phyloP scores from a whole-genome alignment of 1,140 invertebrate genomes.

The Mamestra configurata region DNA sequence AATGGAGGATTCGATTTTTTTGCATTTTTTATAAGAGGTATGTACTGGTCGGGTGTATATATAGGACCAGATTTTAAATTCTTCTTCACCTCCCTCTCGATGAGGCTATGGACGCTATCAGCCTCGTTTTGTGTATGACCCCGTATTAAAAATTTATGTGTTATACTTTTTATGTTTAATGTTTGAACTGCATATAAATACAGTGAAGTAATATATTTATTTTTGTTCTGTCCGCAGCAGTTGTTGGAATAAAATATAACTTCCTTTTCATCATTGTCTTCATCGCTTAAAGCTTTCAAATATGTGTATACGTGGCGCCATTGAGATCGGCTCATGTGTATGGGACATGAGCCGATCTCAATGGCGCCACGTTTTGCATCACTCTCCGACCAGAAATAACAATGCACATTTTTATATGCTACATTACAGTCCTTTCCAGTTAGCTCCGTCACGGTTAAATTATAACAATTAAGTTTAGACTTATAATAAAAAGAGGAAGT shows the following conservation, averaged over 20 bases:
- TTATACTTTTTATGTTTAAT: constrained; percentile 42
- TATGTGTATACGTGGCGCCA: constrained; percentile 48
- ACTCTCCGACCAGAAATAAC: constrained; percentile 77
- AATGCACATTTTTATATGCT: constrained; percentile 46
- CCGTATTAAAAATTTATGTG: constrained; percentile 59
- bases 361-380: constrained; percentile 54
- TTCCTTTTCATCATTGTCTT: constrained; percentile 32
- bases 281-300: constrained; percentile 43
- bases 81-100: constrained; percentile 56
- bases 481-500: constrained; percentile 78
- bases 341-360: constrained; percentile 57
- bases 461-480: constrained; percentile 81
- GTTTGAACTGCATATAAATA: constrained; percentile 56
- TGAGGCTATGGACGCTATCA: constrained; percentile 69
- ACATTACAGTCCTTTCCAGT: too few species aligned
- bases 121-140: constrained; percentile 68
- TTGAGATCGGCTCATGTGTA: too few species aligned
- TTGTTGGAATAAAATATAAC: constrained; percentile 58
- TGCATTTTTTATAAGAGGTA: background rate
- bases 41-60: background rate
- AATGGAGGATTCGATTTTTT: constrained; percentile 15
- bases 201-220: constrained; percentile 52
- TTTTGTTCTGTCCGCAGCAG: constrained; percentile 57
- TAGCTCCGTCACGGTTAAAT: constrained; percentile 74
- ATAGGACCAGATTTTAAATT: constrained; percentile 8